These are phyloP conservation scores for Silurus glanis DNA, from an alignment of 2,113 vertebrate genomes.

Conservation along the genomic window DNA sequence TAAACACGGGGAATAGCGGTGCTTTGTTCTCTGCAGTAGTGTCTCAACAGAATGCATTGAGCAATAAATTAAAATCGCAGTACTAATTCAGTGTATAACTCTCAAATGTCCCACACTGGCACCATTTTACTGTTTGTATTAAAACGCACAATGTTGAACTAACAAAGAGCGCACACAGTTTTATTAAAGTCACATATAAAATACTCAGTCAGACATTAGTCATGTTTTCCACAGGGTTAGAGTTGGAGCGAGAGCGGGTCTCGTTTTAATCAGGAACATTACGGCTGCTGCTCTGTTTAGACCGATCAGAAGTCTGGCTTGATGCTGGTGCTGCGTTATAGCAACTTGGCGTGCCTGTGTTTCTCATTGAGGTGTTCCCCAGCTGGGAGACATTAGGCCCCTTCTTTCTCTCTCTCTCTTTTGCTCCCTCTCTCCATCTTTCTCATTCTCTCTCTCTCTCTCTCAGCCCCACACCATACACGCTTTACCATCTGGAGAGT, in stretches of 20 bases:
- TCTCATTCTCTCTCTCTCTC: slow-evolving; percentile 1
- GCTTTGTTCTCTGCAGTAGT: background rate
- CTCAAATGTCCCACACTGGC: background rate
- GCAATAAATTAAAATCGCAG: background rate
- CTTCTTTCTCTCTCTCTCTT: slow-evolving; percentile 1
- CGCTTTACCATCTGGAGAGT: slow-evolving; percentile 52
- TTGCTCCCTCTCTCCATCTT: no score
- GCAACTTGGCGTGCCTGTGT: slow-evolving; percentile 38
- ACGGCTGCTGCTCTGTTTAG: slow-evolving; percentile 5
- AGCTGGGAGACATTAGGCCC: slow-evolving; percentile 52
- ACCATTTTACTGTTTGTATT: background rate
- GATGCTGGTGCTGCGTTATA: background rate
- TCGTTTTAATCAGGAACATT: slow-evolving; percentile 36
- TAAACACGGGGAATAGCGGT: background rate
- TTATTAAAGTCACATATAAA: slow-evolving; percentile 1
- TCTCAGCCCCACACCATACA: slow-evolving; percentile 20
- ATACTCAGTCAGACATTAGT: slow-evolving; percentile 28
- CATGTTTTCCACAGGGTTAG: slow-evolving; percentile 33
- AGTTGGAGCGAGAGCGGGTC: background rate
- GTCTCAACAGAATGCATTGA: background rate
- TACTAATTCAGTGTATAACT: background rate
- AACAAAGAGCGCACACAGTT: slow-evolving; percentile 11
- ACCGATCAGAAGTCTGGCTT: background rate
- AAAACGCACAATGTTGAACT: background rate
- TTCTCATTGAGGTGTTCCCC: slow-evolving; percentile 54